A percentile compares a stretch with the other conserved stretches of the same genome.
Evolutionary conservation across 2,888 invertebrate genomes (phyloP).

Genomic region (Coelogynopora nodosa): DNA sequence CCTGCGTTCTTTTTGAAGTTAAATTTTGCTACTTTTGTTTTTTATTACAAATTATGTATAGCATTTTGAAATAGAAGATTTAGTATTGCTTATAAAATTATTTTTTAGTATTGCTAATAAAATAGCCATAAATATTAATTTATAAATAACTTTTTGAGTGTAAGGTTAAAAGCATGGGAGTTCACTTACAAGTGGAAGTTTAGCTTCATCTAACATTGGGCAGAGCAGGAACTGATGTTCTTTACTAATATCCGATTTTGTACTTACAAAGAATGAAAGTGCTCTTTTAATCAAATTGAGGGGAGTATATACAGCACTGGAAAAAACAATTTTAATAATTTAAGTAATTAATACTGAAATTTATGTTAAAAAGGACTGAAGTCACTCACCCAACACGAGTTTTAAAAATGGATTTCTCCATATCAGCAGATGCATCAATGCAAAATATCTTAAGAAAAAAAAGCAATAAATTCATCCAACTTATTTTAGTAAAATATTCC

Average conservation of each 20-base stretch:
- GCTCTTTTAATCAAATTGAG: neutral
- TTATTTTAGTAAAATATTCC: too few species aligned
- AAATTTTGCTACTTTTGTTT: too few species aligned
- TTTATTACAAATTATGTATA: too few species aligned
- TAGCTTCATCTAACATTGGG: neutral
- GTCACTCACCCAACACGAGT: neutral
- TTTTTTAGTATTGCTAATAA: too few species aligned
- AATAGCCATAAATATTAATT: too few species aligned
- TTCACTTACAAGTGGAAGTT: neutral
- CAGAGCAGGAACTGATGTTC: neutral
- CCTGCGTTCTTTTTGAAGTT: too few species aligned
- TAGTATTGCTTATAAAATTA: too few species aligned
- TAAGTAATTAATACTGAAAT: neutral
- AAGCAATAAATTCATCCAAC: too few species aligned
- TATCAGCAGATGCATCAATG: neutral
- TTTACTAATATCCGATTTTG: neutral
- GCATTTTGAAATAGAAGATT: too few species aligned
- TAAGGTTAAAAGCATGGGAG: too few species aligned
- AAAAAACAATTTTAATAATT: neutral
- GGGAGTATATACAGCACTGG: neutral
- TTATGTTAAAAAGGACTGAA: neutral
- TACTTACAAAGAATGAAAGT: neutral
- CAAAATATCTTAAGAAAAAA: neutral
- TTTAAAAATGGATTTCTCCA: neutral
- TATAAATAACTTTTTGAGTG: too few species aligned